Evolutionary conservation across 1,140 invertebrate genomes (phyloP).

Genomic region (Asobara japonica): DNA sequence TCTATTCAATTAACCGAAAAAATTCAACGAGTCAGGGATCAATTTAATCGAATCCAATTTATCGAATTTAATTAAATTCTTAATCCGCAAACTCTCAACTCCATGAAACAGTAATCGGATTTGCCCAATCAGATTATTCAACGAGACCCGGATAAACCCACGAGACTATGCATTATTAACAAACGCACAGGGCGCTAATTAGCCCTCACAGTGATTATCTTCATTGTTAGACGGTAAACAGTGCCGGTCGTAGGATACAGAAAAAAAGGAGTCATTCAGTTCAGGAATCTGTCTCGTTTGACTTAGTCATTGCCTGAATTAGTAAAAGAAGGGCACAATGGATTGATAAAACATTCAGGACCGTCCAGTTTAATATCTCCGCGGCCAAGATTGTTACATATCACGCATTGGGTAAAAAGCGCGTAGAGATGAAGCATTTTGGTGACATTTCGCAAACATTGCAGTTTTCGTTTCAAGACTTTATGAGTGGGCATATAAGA

Average conservation of each 20-base stretch:
- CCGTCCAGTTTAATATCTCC: too few relatives aligned
- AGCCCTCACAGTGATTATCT: constrained; percentile 24
- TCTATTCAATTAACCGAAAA: not conserved
- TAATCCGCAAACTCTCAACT: constrained; percentile 33
- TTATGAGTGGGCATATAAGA: too few relatives aligned
- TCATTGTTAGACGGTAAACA: constrained; percentile 22
- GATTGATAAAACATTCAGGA: too few relatives aligned
- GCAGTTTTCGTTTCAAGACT: too few relatives aligned
- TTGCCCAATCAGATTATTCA: constrained; percentile 18
- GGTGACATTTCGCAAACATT: too few relatives aligned
- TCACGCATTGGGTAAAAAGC: too few relatives aligned
- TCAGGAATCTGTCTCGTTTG: too few relatives aligned
- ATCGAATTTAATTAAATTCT: constrained; percentile 11
- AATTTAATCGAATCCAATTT: constrained; percentile 17
- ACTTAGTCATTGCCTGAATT: too few relatives aligned
- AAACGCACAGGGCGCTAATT: constrained; percentile 21
- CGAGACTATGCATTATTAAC: not conserved
- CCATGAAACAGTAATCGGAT: constrained; percentile 37
- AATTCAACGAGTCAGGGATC: not conserved
- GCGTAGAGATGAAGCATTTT: too few relatives aligned
- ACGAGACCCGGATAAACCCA: not conserved
- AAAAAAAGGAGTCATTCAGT: too few relatives aligned
- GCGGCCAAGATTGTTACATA: too few relatives aligned
- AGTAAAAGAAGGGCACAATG: too few relatives aligned
- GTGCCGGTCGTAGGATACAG: not conserved